phyloP scores from a whole-genome alignment of 2,888 invertebrate species.

The Hypena proboscidalis region DNA sequence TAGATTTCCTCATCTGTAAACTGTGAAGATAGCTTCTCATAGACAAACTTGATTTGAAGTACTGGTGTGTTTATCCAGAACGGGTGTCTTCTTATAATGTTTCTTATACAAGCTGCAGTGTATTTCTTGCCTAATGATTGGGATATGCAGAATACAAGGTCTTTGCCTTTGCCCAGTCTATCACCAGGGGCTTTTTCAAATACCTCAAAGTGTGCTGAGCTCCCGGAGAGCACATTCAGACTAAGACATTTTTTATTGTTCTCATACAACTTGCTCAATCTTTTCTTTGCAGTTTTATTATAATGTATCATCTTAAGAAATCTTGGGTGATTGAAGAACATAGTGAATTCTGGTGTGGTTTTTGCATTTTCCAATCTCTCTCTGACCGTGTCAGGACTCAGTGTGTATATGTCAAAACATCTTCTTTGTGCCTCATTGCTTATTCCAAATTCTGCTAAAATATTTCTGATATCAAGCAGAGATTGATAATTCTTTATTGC shows the following conservation, averaged over 20 bases:
- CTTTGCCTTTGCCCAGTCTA: constrained; percentile 74
- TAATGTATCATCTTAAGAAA: constrained; percentile 76
- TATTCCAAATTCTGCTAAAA: constrained; percentile 68
- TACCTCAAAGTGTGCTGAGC: constrained; percentile 65
- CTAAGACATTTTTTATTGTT: constrained; percentile 75
- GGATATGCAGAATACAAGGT: constrained; percentile 70
- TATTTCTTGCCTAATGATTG: constrained; percentile 61
- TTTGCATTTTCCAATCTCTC: constrained; percentile 68
- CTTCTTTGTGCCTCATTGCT: constrained; percentile 72
- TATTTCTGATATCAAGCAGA: constrained; percentile 62
- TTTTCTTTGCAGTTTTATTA: constrained; percentile 68
- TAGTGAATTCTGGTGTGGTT: constrained; percentile 69
- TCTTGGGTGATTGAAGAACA: constrained; percentile 71
- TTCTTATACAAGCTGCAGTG: constrained; percentile 54
- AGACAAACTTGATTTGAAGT: constrained; percentile 69
- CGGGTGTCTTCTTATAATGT: constrained; percentile 67
- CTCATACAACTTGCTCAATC: constrained; percentile 62
- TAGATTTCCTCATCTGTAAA: constrained; percentile 69
- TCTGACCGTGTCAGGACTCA: constrained; percentile 67
- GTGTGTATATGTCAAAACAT: constrained; percentile 75
- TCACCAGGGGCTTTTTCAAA: constrained; percentile 78
- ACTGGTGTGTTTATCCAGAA: constrained; percentile 78
- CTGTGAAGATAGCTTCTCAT: constrained; percentile 58
- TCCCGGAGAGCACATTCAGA: constrained; percentile 75
- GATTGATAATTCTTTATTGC: constrained; percentile 62